A percentile compares a stretch with the other conserved stretches of the same genome.
Evolutionary conservation across 2,113 vertebrate species (phyloP).

Genomic region (Spermophilus dauricus): DNA sequence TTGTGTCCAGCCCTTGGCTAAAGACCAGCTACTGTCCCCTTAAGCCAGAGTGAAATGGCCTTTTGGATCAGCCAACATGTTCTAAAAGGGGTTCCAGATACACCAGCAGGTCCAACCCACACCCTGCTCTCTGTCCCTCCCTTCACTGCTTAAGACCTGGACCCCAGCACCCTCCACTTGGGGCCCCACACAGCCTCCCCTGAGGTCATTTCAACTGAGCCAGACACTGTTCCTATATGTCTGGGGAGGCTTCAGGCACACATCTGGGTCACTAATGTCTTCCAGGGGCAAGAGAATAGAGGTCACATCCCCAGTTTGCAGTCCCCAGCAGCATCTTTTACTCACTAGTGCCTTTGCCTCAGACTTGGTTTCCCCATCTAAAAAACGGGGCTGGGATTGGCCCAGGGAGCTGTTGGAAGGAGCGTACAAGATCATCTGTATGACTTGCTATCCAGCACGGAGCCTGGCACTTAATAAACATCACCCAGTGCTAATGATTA

Average conservation of each 20-base stretch:
- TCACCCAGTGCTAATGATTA: not conserved
- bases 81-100: not conserved
- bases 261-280: not conserved
- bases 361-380: slow-evolving; percentile 16
- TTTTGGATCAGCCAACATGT: not conserved
- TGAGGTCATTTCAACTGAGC: not conserved
- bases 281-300: not conserved
- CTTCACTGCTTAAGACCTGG: not conserved
- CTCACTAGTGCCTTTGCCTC: not conserved
- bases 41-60: not conserved
- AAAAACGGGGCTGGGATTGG: not conserved
- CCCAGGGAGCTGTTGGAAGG: not conserved
- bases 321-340: not conserved
- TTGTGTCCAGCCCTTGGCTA: not conserved
- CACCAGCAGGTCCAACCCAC: not conserved
- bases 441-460: not conserved
- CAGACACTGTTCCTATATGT: not conserved
- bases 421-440: not conserved
- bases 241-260: not conserved
- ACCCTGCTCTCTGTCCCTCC: not conserved
- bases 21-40: not conserved
- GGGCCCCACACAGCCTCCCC: not conserved
- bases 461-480: not conserved
- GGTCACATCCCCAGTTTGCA: not conserved
- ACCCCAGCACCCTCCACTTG: not conserved